Conservation (phyloP, 2,888 invertebrate species). For the Pediacus dermestoides region DNA sequence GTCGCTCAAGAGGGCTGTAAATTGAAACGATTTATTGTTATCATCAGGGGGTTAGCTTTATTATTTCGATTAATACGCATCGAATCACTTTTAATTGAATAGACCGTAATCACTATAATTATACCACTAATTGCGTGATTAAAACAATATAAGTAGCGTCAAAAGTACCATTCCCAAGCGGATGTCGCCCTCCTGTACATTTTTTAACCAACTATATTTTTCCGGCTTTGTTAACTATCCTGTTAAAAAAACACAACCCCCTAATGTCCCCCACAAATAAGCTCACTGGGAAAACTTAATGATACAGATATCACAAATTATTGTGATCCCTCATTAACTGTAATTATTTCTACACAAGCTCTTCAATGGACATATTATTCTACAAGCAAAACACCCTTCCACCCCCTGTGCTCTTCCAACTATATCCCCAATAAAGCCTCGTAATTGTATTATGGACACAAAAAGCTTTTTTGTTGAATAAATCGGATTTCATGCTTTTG, state of each 20-base stretch:
- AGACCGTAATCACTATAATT: slow-evolving; percentile 38
- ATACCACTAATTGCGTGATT: slow-evolving; percentile 38
- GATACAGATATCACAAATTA: slow-evolving; percentile 40
- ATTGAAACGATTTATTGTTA: slow-evolving; percentile 45
- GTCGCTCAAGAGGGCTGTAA: slow-evolving; percentile 37
- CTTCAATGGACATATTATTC: slow-evolving; percentile 12
- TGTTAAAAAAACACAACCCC: slow-evolving; percentile 33
- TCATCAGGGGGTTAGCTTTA: slow-evolving; percentile 33
- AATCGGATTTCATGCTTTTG: slow-evolving; percentile 32
- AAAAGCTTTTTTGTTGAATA: slow-evolving; percentile 23
- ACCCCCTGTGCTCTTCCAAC: slow-evolving; percentile 22
- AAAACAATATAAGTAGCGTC: slow-evolving; percentile 30
- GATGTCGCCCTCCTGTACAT: slow-evolving; percentile 26
- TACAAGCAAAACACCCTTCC: slow-evolving; percentile 16
- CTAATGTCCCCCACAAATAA: slow-evolving; percentile 5
- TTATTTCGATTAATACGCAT: slow-evolving; percentile 39
- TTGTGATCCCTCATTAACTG: slow-evolving; percentile 41
- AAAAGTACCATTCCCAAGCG: slow-evolving; percentile 39
- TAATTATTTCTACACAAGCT: slow-evolving; percentile 35
- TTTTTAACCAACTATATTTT: slow-evolving; percentile 35
- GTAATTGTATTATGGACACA: slow-evolving; percentile 21
- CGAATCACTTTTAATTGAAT: slow-evolving; percentile 42
- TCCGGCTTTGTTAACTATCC: slow-evolving; percentile 31
- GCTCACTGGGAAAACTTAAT: slow-evolving; percentile 35
- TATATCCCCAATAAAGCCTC: slow-evolving; percentile 13